These are phyloP conservation scores for Norana najaformis DNA, from an alignment of 2,888 invertebrate genomes.

Conservation along the genomic window DNA sequence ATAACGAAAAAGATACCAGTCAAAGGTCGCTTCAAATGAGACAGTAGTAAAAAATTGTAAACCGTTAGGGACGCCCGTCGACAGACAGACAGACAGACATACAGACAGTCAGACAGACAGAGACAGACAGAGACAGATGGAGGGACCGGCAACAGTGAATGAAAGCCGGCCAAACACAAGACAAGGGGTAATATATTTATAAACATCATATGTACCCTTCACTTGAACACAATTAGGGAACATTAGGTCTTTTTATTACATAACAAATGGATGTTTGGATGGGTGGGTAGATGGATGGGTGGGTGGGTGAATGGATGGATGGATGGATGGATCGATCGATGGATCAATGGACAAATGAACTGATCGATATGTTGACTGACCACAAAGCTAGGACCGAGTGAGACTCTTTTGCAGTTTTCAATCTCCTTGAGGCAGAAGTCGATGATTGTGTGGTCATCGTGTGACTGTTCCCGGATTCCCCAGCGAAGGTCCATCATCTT, in stretches of 20 bases:
- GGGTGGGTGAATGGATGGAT: slow-evolving; percentile 1
- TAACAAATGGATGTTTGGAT: background rate
- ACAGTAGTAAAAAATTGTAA: background rate
- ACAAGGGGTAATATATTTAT: no score
- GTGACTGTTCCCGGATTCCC: slow-evolving; percentile 48
- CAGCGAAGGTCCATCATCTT: slow-evolving; percentile 49
- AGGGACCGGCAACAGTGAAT: no score
- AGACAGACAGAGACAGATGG: no score
- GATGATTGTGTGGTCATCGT: slow-evolving; percentile 48
- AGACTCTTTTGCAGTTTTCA: slow-evolving; percentile 44
- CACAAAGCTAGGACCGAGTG: slow-evolving; percentile 47
- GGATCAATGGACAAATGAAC: background rate
- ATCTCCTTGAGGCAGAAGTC: slow-evolving; percentile 49
- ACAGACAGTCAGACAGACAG: background rate
- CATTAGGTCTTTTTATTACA: no score
- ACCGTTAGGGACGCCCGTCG: background rate
- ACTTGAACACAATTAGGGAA: no score
- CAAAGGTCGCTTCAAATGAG: background rate
- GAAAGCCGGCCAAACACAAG: no score
- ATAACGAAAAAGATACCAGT: background rate
- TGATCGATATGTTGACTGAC: slow-evolving; percentile 38
- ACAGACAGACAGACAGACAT: background rate
- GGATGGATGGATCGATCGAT: background rate
- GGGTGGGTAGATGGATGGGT: background rate
- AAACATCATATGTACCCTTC: no score